These are phyloP conservation scores for Cephalopachus bancanus DNA, from an alignment of 2,797 vertebrate species.

Conservation along the genomic window DNA sequence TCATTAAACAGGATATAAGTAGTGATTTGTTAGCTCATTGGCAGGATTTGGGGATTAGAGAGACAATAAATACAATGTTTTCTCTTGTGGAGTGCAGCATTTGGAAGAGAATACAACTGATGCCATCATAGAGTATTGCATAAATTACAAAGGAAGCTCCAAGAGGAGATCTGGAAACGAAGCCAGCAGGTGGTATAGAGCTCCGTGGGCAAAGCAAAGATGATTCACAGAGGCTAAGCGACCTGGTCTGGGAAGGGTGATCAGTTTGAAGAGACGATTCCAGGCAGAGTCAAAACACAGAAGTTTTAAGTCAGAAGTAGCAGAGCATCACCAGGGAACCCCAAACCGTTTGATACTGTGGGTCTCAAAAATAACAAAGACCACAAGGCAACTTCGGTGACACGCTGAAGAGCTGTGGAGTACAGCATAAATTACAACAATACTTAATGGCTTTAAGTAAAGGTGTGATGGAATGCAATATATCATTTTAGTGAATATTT, in stretches of 20 bases:
- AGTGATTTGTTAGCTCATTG: slow-evolving; percentile 1
- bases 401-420: background rate
- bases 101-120: background rate
- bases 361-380: background rate
- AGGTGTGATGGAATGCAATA: background rate
- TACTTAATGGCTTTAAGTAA: background rate
- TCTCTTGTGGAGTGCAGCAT: background rate
- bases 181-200: background rate
- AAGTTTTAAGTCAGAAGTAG: background rate
- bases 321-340: background rate
- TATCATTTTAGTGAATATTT: background rate
- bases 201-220: background rate
- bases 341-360: background rate
- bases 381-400: background rate
- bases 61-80: background rate
- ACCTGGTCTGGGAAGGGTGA: background rate
- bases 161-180: background rate
- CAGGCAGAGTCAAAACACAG: background rate
- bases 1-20: background rate
- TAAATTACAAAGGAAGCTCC: background rate
- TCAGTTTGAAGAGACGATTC: background rate
- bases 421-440: background rate
- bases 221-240: background rate
- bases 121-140: too few relatives aligned
- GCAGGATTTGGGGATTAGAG: background rate